phyloP scores from a whole-genome alignment of 2,797 vertebrate species.

The Podargus strigoides region DNA sequence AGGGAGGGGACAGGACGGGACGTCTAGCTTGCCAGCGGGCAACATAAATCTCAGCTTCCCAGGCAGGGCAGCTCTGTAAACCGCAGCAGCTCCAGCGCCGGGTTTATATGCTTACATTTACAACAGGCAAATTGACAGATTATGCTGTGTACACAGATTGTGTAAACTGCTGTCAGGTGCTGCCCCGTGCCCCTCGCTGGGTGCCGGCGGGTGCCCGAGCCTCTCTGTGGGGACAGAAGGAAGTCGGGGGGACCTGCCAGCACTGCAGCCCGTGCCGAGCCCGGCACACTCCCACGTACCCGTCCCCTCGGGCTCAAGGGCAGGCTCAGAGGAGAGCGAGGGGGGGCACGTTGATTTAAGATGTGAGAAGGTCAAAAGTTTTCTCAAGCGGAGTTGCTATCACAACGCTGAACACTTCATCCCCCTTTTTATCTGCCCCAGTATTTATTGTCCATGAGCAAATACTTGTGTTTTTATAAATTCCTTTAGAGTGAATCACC shows the following conservation, averaged over 20 bases:
- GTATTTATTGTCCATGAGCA: slow-evolving; percentile 73
- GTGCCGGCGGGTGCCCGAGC: rapidly evolving
- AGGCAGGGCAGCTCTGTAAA: not conserved
- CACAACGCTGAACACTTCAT: not conserved
- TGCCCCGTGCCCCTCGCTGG: not conserved
- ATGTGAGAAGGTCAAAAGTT: slow-evolving; percentile 63
- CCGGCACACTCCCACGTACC: not conserved
- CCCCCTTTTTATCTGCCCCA: slow-evolving; percentile 61
- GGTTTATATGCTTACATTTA: not conserved
- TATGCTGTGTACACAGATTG: slow-evolving; percentile 25
- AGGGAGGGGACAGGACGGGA: not conserved
- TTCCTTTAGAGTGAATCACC: slow-evolving; percentile 73
- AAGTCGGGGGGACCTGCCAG: not conserved
- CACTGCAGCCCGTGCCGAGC: rapidly evolving
- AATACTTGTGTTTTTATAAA: slow-evolving; percentile 77
- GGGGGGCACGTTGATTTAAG: slow-evolving; percentile 23
- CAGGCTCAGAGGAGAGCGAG: not conserved
- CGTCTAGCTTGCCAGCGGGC: rapidly evolving
- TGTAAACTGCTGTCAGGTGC: slow-evolving; percentile 20
- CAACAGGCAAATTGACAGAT: slow-evolving; percentile 27
- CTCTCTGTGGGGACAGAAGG: not conserved
- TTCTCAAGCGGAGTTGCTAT: slow-evolving; percentile 31
- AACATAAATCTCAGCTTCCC: not conserved
- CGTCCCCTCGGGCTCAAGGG: not conserved
- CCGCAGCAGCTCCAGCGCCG: not conserved